Percentiles rank a stretch among this genome's conserved stretches.
Evolutionary conservation across 1,140 invertebrate species (phyloP).

Genomic region (Episyrphus balteatus): DNA sequence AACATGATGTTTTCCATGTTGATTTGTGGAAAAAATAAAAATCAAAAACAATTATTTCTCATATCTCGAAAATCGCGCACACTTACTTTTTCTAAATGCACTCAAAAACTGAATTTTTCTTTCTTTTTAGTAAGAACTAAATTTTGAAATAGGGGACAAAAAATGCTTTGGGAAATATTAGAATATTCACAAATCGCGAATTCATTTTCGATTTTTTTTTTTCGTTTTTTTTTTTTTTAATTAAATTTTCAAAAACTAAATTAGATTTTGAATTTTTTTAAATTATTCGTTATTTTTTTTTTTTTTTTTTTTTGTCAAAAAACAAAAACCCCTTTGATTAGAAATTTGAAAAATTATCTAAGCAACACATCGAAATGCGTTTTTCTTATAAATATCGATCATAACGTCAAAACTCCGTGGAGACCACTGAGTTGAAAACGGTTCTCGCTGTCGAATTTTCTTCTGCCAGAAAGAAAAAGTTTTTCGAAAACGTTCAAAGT

Average conservation of each 20-base stretch:
- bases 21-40: too few species aligned
- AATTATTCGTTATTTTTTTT: conserved; percentile 1
- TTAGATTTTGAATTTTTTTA: conserved; percentile 1
- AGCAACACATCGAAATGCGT: conserved; percentile 10
- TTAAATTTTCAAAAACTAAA: background rate
- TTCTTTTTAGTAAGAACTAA: too few species aligned
- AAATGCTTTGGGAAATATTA: too few species aligned
- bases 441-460: too few species aligned
- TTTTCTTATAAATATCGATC: conserved; percentile 31
- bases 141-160: too few species aligned
- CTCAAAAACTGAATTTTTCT: too few species aligned
- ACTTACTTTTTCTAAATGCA: too few species aligned
- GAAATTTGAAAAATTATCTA: background rate
- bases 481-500: conserved; percentile 3
- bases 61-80: too few species aligned
- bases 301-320: conserved; percentile 4
- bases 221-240: background rate
- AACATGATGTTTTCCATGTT: too few species aligned
- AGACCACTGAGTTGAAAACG: conserved; percentile 30
- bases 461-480: conserved; percentile 3
- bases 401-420: conserved; percentile 38
- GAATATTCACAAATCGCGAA: too few species aligned
- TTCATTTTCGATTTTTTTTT: background rate
- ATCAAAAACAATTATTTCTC: too few species aligned
- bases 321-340: background rate